Conservation (phyloP, 2,113 vertebrate species). For the Cryptomyrus ogoouensis region DNA sequence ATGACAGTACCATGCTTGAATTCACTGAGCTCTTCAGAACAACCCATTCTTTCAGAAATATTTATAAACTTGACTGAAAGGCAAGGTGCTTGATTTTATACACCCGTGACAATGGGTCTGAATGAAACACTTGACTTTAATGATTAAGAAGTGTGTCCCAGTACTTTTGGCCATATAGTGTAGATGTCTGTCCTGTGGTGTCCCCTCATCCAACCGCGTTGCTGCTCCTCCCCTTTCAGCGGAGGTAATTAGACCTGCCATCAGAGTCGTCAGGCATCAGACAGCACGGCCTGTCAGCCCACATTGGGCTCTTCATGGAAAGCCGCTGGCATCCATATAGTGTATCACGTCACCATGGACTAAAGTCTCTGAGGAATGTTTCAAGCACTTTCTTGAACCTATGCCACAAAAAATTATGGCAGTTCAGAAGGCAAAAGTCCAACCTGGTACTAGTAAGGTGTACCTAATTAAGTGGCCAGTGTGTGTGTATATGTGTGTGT, state of each 20-base stretch:
- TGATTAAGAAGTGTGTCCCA: neutral
- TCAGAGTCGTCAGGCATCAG: neutral
- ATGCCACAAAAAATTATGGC: neutral
- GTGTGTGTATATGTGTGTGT: neutral
- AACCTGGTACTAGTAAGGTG: neutral
- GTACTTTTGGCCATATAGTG: neutral
- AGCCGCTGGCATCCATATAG: no score
- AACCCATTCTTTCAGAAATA: neutral
- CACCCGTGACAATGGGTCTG: neutral
- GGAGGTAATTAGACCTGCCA: constrained; percentile 1
- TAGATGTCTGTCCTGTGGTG: neutral
- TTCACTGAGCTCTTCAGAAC: neutral
- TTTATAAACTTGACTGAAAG: neutral
- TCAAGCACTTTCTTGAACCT: neutral
- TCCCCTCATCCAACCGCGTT: neutral
- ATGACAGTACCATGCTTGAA: neutral
- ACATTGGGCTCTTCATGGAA: neutral
- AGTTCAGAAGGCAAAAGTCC: neutral
- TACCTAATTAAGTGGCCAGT: neutral
- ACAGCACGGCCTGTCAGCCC: neutral
- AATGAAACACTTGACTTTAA: neutral
- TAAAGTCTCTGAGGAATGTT: neutral
- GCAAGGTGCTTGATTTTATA: neutral
- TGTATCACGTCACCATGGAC: no score
- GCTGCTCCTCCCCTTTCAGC: neutral